These are phyloP conservation scores for Paratrypauchen microcephalus DNA, from an alignment of 2,797 vertebrate genomes.

Conservation along the genomic window DNA sequence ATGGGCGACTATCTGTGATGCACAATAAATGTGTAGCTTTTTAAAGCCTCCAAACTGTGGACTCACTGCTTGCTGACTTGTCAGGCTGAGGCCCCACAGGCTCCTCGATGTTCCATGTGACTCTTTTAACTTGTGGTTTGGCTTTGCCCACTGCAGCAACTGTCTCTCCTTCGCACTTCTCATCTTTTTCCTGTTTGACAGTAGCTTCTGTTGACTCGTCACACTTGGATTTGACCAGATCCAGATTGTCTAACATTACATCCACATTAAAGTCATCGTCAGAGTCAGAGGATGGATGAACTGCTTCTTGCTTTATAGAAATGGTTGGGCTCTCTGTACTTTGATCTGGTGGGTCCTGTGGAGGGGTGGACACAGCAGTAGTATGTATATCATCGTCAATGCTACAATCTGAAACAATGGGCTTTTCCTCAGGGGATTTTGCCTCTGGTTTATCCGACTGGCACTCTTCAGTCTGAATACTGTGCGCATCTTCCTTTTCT, in stretches of 20 bases:
- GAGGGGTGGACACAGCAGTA: constrained; percentile 19
- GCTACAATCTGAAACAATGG: constrained; percentile 18
- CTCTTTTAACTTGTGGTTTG: constrained; percentile 88
- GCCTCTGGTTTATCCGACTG: constrained; percentile 51
- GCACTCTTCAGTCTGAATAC: constrained; percentile 25
- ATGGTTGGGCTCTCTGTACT: neutral
- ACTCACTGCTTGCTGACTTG: constrained; percentile 82
- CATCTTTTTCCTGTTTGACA: constrained; percentile 47
- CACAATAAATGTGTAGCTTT: neutral
- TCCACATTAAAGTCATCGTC: constrained; percentile 76
- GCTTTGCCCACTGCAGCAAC: constrained; percentile 69
- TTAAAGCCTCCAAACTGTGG: neutral
- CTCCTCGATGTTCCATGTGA: constrained; percentile 97
- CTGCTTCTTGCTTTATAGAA: constrained; percentile 61
- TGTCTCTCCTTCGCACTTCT: constrained; percentile 60
- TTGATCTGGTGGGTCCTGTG: constrained; percentile 10
- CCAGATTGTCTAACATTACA: constrained; percentile 75
- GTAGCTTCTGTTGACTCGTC: constrained; percentile 6
- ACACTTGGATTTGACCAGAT: constrained; percentile 64
- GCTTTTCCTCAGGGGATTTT: constrained; percentile 22
- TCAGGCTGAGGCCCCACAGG: constrained; percentile 70
- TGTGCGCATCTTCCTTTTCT: constrained; percentile 18
- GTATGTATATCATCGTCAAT: neutral
- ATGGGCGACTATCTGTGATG: neutral
- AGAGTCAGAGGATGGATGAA: constrained; percentile 56